Evolutionary conservation across 2,797 vertebrate genomes (phyloP).

Genomic region (Hephaestus fuliginosus): DNA sequence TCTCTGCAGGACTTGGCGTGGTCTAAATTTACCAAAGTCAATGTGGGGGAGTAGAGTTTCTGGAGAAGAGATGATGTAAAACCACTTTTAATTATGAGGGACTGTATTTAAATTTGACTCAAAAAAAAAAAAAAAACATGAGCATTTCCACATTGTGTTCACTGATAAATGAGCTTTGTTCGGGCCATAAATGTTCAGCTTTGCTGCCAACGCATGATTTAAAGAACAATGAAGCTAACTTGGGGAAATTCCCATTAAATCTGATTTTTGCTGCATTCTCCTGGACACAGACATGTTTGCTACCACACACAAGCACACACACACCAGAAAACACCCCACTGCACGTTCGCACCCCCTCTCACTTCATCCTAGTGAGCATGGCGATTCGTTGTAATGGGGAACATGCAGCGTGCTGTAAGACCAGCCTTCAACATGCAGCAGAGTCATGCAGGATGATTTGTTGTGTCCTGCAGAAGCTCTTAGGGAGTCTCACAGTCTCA

Average conservation of each 20-base stretch:
- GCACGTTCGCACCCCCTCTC: not conserved
- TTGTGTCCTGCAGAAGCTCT: conserved; percentile 62
- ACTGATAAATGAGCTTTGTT: not conserved
- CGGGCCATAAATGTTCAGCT: not conserved
- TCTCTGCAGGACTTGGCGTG: conserved; percentile 50
- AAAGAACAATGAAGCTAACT: conserved; percentile 29
- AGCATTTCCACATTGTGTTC: conserved; percentile 39
- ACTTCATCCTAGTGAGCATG: conserved; percentile 30
- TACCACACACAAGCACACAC: not conserved
- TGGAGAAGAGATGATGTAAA: conserved; percentile 43
- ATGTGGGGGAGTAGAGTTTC: conserved; percentile 27
- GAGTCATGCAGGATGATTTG: conserved; percentile 68
- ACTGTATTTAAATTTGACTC: conserved; percentile 37
- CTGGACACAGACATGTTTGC: not conserved
- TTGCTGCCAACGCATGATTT: conserved; percentile 14
- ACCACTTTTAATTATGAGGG: conserved; percentile 39
- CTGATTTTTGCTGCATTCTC: conserved; percentile 14
- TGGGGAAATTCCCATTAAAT: conserved; percentile 42
- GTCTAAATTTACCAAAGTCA: conserved; percentile 49
- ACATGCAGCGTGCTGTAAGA: conserved; percentile 36
- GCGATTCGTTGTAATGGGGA: conserved; percentile 34
- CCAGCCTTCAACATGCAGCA: conserved; percentile 47
- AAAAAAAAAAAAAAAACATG: not conserved
- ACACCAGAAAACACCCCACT: not conserved
- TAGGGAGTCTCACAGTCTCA: conserved; percentile 49